phyloP scores from a whole-genome alignment of 2,797 vertebrate species.

The Poeciliopsis gracilis region DNA sequence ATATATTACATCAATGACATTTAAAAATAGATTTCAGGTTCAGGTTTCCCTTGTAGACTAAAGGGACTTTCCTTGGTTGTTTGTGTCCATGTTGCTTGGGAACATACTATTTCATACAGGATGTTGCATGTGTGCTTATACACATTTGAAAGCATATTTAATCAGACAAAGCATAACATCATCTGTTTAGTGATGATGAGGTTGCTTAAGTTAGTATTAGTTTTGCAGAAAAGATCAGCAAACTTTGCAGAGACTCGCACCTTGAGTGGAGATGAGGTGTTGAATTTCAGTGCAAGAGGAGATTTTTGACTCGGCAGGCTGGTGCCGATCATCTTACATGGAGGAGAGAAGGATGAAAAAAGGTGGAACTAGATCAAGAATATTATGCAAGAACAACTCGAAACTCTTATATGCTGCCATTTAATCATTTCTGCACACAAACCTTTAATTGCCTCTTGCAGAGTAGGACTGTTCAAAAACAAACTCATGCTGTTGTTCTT shows the following conservation, averaged over 20 bases:
- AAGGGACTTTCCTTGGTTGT: constrained; percentile 32
- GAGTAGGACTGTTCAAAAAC: background rate
- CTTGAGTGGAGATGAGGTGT: constrained; percentile 62
- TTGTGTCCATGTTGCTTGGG: constrained; percentile 28
- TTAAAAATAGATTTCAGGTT: constrained; percentile 28
- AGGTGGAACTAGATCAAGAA: constrained; percentile 22
- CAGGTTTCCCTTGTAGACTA: constrained; percentile 34
- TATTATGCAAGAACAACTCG: constrained; percentile 18
- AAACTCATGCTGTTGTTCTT: background rate
- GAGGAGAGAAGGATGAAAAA: constrained; percentile 32
- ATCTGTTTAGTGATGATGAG: constrained; percentile 3
- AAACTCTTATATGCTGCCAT: background rate
- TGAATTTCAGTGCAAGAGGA: constrained; percentile 80
- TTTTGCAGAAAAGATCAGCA: constrained; percentile 18
- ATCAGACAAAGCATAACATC: background rate
- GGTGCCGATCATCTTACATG: constrained; percentile 73
- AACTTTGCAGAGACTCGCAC: constrained; percentile 21
- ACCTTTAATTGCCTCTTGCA: background rate
- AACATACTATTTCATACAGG: constrained; percentile 24
- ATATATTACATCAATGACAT: background rate
- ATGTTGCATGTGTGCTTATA: constrained; percentile 1
- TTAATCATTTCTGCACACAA: background rate
- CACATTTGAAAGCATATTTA: constrained; percentile 4
- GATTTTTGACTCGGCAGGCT: constrained; percentile 71
- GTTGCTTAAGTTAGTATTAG: constrained; percentile 9